Evolutionary conservation across 2,113 vertebrate genomes (phyloP).

Genomic region (Montifringilla adamsi): DNA sequence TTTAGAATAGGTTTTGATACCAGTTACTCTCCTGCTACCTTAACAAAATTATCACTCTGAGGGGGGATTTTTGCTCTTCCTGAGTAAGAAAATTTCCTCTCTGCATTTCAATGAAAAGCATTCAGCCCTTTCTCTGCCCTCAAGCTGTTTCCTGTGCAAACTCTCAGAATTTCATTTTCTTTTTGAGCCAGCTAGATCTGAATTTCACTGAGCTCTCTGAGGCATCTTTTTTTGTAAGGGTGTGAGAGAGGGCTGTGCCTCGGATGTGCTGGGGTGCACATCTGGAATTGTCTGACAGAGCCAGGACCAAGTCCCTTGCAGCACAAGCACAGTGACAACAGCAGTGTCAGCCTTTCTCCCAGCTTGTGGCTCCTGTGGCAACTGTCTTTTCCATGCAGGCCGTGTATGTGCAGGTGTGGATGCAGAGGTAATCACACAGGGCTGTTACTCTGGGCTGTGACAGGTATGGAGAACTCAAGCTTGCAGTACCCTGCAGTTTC

Average conservation of each 20-base stretch:
- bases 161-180: background rate
- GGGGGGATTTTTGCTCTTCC: background rate
- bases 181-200: background rate
- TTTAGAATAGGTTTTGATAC: background rate
- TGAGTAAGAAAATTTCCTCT: background rate
- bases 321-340: background rate
- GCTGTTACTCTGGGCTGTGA: background rate
- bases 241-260: background rate
- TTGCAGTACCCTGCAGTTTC: background rate
- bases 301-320: background rate
- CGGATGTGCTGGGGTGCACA: background rate
- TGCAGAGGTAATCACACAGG: background rate
- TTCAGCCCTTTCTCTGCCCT: background rate
- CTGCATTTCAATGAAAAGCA: conserved; percentile 22
- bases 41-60: background rate
- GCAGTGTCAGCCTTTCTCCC: background rate
- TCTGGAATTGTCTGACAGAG: background rate
- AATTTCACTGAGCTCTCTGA: background rate
- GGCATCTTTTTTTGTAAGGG: background rate
- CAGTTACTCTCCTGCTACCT: background rate
- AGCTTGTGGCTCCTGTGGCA: background rate
- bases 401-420: accelerated
- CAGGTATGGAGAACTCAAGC: background rate
- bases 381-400: background rate
- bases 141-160: background rate